Conservation (phyloP, 2,888 invertebrate species). For the Cryptus armator region DNA sequence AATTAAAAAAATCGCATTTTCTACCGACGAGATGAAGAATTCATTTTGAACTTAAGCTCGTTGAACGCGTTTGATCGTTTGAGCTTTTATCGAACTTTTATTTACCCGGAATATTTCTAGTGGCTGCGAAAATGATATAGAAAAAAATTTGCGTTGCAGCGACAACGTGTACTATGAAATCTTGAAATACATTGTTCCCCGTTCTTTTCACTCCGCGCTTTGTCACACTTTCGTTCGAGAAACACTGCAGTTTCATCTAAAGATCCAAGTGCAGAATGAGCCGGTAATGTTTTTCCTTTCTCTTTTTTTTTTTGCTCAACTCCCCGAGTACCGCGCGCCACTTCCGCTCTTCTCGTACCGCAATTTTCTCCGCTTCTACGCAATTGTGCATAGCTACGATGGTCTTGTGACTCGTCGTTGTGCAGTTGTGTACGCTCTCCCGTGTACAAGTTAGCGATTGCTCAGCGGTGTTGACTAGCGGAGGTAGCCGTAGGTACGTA, state of each 20-base stretch:
- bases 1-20: too few relatives aligned
- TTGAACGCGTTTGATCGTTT: too few relatives aligned
- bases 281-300: conserved; percentile 48
- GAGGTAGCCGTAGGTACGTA: conserved; percentile 15
- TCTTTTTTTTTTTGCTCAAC: conserved; percentile 14
- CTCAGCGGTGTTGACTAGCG: conserved; percentile 29
- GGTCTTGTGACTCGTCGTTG: conserved; percentile 26
- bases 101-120: too few relatives aligned
- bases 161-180: not conserved
- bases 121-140: conserved; percentile 7
- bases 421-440: not conserved
- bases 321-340: conserved; percentile 24
- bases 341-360: conserved; percentile 48
- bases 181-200: not conserved
- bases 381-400: conserved; percentile 39
- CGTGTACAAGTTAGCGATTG: conserved; percentile 34
- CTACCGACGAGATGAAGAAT: too few relatives aligned
- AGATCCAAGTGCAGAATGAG: conserved; percentile 46
- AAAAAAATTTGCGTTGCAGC: conserved; percentile 13
- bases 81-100: too few relatives aligned
- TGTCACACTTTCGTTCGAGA: conserved; percentile 20
- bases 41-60: too few relatives aligned
- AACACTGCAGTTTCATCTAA: conserved; percentile 49
- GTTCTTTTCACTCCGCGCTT: conserved; percentile 5
- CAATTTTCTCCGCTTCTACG: conserved; percentile 49